A percentile compares a stretch with the other conserved stretches of the same genome.
These are phyloP conservation scores for Aquatica leii DNA, from an alignment of 2,888 invertebrate genomes.

Conservation along the genomic window DNA sequence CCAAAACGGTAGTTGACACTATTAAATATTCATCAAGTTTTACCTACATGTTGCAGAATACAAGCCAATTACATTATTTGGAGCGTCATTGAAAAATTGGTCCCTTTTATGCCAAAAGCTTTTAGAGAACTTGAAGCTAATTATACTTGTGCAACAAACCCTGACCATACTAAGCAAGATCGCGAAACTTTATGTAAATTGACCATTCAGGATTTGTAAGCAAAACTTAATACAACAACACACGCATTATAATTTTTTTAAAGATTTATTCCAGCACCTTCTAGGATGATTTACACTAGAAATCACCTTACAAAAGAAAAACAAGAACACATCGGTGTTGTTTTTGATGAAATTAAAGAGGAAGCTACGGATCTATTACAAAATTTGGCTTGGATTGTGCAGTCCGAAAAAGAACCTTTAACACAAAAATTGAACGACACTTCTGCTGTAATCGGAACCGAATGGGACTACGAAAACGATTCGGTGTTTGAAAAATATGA, in stretches of 20 bases:
- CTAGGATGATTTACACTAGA: slow-evolving; percentile 2
- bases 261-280: slow-evolving; percentile 11
- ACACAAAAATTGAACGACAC: slow-evolving; percentile 40
- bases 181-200: too few relatives aligned
- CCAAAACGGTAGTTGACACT: slow-evolving; percentile 25
- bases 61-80: slow-evolving; percentile 36
- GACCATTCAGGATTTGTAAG: background rate
- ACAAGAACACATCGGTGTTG: slow-evolving; percentile 27
- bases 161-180: background rate
- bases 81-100: slow-evolving; percentile 17
- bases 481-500: slow-evolving; percentile 35
- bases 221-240: background rate
- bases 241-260: background rate
- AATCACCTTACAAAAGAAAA: slow-evolving; percentile 13
- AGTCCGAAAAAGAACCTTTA: too few relatives aligned
- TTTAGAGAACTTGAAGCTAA: slow-evolving; percentile 10
- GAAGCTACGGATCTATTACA: too few relatives aligned
- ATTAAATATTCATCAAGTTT: background rate
- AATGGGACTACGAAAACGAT: slow-evolving; percentile 42
- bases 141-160: slow-evolving; percentile 6
- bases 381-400: too few relatives aligned
- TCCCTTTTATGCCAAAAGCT: slow-evolving; percentile 14
- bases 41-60: slow-evolving; percentile 17
- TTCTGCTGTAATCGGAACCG: slow-evolving; percentile 41
- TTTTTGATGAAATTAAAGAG: slow-evolving; percentile 38